These are phyloP conservation scores for Dicaeum eximium DNA, from an alignment of 2,113 vertebrate species.

Conservation along the genomic window DNA sequence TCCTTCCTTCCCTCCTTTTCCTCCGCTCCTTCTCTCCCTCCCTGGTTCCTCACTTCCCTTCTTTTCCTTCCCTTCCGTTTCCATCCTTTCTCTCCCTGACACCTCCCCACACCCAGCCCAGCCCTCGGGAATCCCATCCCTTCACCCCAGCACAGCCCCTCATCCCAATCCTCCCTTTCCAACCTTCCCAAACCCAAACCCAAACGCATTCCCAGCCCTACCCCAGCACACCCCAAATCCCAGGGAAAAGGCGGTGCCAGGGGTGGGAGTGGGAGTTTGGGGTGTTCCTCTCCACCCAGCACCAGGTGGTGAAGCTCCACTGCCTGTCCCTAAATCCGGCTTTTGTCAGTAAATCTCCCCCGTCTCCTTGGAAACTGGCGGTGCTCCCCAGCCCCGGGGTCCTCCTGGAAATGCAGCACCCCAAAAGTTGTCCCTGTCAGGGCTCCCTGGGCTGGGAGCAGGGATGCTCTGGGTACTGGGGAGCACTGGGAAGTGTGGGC, in stretches of 20 bases:
- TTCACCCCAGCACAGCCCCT: neutral
- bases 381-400: neutral
- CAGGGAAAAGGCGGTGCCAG: neutral
- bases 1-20: accelerated
- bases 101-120: neutral
- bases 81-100: neutral
- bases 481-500: neutral
- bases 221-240: neutral
- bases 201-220: too few species aligned
- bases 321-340: neutral
- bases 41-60: too few species aligned
- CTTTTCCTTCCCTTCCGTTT: neutral
- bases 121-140: neutral
- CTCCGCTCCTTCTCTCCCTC: neutral
- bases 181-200: neutral
- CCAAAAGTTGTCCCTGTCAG: neutral
- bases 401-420: neutral
- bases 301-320: neutral
- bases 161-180: neutral
- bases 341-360: neutral
- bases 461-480: neutral
- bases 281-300: neutral
- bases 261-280: neutral
- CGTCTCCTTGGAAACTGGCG: constrained; percentile 44
- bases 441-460: neutral